Conservation (phyloP, 2,113 vertebrate species). For the Laticauda laticaudata region DNA sequence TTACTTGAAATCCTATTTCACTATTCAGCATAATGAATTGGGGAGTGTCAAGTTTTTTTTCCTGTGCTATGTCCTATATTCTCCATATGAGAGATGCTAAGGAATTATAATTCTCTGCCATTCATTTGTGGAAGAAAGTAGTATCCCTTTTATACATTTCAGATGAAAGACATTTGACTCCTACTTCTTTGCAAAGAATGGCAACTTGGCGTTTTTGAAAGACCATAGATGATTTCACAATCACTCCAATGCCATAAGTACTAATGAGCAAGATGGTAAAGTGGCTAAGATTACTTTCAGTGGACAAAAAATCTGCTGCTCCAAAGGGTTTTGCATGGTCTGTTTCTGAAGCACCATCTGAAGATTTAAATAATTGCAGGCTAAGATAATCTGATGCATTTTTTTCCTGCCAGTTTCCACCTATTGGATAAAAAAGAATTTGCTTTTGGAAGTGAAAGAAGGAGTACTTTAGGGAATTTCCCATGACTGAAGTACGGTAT, state of each 20-base stretch:
- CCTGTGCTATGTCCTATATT: background rate
- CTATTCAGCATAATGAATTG: background rate
- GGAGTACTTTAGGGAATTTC: background rate
- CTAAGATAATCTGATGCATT: background rate
- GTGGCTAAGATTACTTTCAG: background rate
- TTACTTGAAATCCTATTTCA: background rate
- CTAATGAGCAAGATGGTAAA: background rate
- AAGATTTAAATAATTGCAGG: background rate
- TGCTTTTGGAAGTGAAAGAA: background rate
- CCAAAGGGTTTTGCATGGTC: background rate
- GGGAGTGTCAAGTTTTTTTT: background rate
- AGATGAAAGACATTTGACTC: background rate
- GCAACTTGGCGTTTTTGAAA: background rate
- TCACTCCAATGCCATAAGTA: background rate
- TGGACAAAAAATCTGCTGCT: background rate
- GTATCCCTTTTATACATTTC: background rate
- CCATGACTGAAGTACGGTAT: background rate
- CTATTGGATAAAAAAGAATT: background rate
- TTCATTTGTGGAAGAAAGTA: background rate
- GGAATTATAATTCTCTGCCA: background rate
- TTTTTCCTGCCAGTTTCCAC: background rate
- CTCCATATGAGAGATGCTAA: background rate
- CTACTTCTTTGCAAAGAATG: background rate
- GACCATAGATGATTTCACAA: background rate
- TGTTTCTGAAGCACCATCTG: background rate